Conservation (phyloP, 92 coral and sea anemone genomes). For the Porites evermanni region DNA sequence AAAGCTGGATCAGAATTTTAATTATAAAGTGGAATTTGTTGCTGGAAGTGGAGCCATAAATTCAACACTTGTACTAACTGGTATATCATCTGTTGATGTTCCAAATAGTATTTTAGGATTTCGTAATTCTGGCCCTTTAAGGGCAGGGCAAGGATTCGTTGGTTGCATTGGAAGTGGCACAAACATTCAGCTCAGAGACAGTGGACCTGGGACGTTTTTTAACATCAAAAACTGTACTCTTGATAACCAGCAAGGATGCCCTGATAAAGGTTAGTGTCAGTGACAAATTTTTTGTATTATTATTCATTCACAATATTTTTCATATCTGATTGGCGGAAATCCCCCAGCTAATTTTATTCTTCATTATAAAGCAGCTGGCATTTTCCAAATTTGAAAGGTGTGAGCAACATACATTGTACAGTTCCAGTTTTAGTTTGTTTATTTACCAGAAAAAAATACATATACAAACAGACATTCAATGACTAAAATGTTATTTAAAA, state of each 20-base stretch:
- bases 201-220: slow-evolving; percentile 7
- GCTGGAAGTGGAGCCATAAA: slow-evolving; percentile 73
- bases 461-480: too few species aligned
- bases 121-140: slow-evolving; percentile 66
- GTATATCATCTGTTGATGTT: slow-evolving; percentile 63
- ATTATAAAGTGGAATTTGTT: slow-evolving; percentile 67
- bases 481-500: too few species aligned
- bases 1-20: slow-evolving; percentile 78
- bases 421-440: too few species aligned
- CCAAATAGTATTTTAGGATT: slow-evolving; percentile 66
- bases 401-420: too few species aligned
- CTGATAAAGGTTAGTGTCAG: slow-evolving; percentile 58
- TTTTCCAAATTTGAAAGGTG: too few species aligned
- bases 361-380: too few species aligned
- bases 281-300: too few species aligned
- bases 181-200: slow-evolving; percentile 55
- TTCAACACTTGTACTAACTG: slow-evolving; percentile 69
- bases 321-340: too few species aligned
- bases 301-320: too few species aligned
- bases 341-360: too few species aligned
- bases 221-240: slow-evolving; percentile 71
- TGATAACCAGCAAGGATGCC: slow-evolving; percentile 63
- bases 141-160: slow-evolving; percentile 73
- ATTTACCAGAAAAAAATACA: too few species aligned
- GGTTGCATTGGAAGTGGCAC: slow-evolving; percentile 94